Evolutionary conservation across 2,888 invertebrate genomes (phyloP).

Genomic region (Monochamus alternatus): DNA sequence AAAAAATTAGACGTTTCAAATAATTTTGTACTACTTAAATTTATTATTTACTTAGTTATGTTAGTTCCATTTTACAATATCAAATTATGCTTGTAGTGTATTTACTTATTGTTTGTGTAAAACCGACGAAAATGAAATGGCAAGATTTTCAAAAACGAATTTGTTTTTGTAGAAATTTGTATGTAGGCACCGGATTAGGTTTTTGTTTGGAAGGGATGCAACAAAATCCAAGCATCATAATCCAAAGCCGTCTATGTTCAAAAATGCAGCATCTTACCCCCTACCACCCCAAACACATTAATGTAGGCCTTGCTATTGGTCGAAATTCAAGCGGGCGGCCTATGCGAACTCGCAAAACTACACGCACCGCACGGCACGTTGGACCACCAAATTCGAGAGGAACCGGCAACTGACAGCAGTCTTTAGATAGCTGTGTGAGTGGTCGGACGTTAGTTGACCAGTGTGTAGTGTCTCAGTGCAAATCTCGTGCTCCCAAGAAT

Average conservation of each 20-base stretch:
- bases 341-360: slow-evolving; percentile 68
- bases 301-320: slow-evolving; percentile 67
- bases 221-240: slow-evolving; percentile 60
- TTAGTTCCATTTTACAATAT: too few species aligned
- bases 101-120: too few species aligned
- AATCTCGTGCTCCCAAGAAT: slow-evolving; percentile 41
- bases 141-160: slow-evolving; percentile 12
- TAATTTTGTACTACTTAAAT: too few species aligned
- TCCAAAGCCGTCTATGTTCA: slow-evolving; percentile 65
- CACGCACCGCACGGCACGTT: slow-evolving; percentile 62
- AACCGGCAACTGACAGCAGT: slow-evolving; percentile 51
- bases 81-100: too few species aligned
- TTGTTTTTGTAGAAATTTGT: slow-evolving; percentile 12
- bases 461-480: slow-evolving; percentile 37
- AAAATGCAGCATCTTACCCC: slow-evolving; percentile 70
- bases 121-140: too few species aligned
- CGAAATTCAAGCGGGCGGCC: slow-evolving; percentile 65
- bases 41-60: too few species aligned
- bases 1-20: too few species aligned
- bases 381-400: slow-evolving; percentile 67
- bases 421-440: slow-evolving; percentile 59
- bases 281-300: slow-evolving; percentile 67
- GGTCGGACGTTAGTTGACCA: slow-evolving; percentile 43
- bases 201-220: slow-evolving; percentile 35
- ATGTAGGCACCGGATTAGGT: slow-evolving; percentile 7